Evolutionary conservation across 2,888 invertebrate genomes (phyloP).

Genomic region (Xestia xanthographa): DNA sequence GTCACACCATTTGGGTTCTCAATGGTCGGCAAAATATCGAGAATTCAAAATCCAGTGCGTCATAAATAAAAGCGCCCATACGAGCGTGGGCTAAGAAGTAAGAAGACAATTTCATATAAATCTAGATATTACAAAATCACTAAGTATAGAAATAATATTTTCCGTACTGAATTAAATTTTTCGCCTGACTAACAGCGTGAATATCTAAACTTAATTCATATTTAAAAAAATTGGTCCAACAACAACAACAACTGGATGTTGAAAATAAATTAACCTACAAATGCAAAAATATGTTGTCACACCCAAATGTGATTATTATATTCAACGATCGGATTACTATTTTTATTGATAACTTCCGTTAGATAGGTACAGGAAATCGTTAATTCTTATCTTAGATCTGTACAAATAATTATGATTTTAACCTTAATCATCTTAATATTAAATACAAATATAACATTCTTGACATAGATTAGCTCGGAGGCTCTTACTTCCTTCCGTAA

Average conservation of each 20-base stretch:
- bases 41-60: background rate
- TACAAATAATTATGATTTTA: conserved; percentile 33
- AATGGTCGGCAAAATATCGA: background rate
- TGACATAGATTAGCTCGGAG: conserved; percentile 14
- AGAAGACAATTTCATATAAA: background rate
- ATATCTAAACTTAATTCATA: background rate
- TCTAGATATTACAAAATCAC: background rate
- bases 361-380: conserved; percentile 37
- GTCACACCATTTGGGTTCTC: background rate
- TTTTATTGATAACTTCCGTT: conserved; percentile 37
- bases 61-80: background rate
- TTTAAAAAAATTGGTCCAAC: background rate
- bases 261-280: background rate
- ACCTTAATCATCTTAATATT: conserved; percentile 25
- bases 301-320: conserved; percentile 9
- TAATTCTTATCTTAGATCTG: conserved; percentile 44
- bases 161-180: background rate
- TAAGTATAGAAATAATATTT: background rate
- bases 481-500: background rate
- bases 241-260: background rate
- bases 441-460: conserved; percentile 26
- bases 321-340: conserved; percentile 5
- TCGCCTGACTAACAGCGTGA: conserved; percentile 17
- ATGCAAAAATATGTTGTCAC: conserved; percentile 20
- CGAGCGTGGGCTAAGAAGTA: background rate